phyloP scores from a whole-genome alignment of 2,113 vertebrate genomes.

The Pelvicachromis taeniatus region DNA sequence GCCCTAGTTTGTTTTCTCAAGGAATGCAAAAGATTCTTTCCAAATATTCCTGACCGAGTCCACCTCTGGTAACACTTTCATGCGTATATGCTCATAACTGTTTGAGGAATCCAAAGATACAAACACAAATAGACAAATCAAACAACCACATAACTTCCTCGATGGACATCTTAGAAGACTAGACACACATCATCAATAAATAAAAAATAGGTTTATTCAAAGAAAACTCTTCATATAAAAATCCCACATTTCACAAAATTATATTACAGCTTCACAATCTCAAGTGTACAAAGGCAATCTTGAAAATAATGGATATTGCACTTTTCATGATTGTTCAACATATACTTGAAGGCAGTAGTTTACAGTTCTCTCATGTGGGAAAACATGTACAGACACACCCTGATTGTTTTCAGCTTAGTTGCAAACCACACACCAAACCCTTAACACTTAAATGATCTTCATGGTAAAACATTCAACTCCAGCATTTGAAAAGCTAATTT shows the following conservation, averaged over 20 bases:
- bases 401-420: constrained; percentile 1
- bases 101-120: background rate
- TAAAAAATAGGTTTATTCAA: constrained; percentile 65
- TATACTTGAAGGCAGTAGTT: constrained; percentile 49
- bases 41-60: background rate
- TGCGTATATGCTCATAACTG: background rate
- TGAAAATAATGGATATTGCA: constrained; percentile 55
- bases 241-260: constrained; percentile 37
- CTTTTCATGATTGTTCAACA: constrained; percentile 51
- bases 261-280: constrained; percentile 49
- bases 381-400: constrained; percentile 21
- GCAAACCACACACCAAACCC: background rate
- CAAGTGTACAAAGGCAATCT: constrained; percentile 61
- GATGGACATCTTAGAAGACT: background rate
- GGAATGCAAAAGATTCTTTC: background rate
- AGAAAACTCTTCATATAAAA: constrained; percentile 33
- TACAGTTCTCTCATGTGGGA: constrained; percentile 17
- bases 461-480: constrained; percentile 20
- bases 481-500: constrained; percentile 49
- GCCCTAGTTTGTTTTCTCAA: background rate
- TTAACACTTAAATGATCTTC: background rate
- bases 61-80: background rate
- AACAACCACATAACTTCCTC: background rate
- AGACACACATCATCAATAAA: constrained; percentile 34
- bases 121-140: background rate